phyloP scores from a whole-genome alignment of 1,140 invertebrate genomes.

The Triops longicaudatus region DNA sequence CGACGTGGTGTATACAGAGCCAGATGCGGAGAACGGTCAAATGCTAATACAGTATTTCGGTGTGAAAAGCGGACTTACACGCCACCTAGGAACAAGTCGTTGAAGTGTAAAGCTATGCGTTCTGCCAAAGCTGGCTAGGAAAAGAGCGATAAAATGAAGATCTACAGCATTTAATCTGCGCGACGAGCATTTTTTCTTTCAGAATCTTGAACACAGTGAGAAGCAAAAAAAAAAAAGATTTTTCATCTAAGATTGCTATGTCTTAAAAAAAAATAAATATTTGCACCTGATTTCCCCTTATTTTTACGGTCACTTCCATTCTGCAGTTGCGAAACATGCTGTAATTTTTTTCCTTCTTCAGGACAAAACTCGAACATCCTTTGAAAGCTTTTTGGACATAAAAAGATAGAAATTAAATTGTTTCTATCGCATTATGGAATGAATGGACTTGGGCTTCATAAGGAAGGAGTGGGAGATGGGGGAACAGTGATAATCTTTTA shows the following conservation, averaged over 20 bases:
- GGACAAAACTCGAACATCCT: not conserved
- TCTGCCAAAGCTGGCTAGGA: not conserved
- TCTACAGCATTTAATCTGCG: not conserved
- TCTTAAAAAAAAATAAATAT: not conserved
- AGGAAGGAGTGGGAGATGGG: not conserved
- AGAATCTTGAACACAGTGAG: not conserved
- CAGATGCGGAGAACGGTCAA: not conserved
- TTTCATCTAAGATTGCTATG: not conserved
- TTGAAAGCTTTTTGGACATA: not conserved
- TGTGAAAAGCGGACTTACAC: not conserved
- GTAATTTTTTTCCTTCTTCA: not conserved
- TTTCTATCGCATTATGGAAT: conserved; percentile 12
- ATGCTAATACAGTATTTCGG: not conserved
- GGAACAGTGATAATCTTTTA: not conserved
- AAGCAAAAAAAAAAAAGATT: not conserved
- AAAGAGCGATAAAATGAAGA: not conserved
- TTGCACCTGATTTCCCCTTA: conserved; percentile 2
- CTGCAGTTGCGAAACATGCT: not conserved
- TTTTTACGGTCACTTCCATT: not conserved
- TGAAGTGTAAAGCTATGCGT: not conserved
- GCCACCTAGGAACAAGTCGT: not conserved
- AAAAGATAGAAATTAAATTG: not conserved
- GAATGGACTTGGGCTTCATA: conserved; percentile 3
- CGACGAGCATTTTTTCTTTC: not conserved
- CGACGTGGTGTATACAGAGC: not conserved